phyloP scores from a whole-genome alignment of 2,113 vertebrate genomes.

The Choloepus hoffmanni region DNA sequence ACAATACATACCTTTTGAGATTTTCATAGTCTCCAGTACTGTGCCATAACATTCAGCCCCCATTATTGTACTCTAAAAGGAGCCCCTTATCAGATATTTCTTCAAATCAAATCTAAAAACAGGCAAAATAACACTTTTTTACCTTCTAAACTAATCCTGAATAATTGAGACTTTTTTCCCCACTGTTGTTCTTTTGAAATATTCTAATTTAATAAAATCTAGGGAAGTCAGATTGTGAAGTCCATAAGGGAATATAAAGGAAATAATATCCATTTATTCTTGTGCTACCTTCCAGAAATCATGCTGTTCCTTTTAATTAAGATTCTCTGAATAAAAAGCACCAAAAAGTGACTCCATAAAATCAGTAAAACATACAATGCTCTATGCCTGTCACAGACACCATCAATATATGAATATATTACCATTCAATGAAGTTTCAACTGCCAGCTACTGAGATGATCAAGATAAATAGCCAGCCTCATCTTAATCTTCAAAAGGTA shows the following conservation, averaged over 20 bases:
- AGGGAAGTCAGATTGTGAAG: slow-evolving; percentile 1
- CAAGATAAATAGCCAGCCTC: slow-evolving; percentile 84
- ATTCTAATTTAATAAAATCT: neutral
- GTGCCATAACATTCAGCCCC: neutral
- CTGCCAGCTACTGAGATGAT: slow-evolving; percentile 75
- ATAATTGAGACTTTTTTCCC: neutral
- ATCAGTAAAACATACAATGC: slow-evolving; percentile 72
- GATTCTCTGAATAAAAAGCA: slow-evolving; percentile 52
- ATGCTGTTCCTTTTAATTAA: slow-evolving; percentile 11
- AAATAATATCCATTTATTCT: slow-evolving; percentile 29
- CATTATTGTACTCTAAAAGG: neutral
- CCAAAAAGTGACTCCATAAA: slow-evolving; percentile 46
- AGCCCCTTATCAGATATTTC: neutral
- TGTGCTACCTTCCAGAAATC: neutral
- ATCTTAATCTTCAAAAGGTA: slow-evolving; percentile 86
- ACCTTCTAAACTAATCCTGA: neutral
- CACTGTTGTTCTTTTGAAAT: slow-evolving; percentile 39
- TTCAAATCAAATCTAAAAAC: neutral
- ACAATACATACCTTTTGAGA: neutral
- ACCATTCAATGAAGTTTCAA: slow-evolving; percentile 80
- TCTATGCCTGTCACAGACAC: slow-evolving; percentile 74
- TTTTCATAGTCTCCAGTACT: neutral
- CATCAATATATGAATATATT: slow-evolving; percentile 70
- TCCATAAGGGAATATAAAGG: neutral
- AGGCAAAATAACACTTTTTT: neutral